phyloP scores from a whole-genome alignment of 1,140 invertebrate species.

The Ceratina japonica region DNA sequence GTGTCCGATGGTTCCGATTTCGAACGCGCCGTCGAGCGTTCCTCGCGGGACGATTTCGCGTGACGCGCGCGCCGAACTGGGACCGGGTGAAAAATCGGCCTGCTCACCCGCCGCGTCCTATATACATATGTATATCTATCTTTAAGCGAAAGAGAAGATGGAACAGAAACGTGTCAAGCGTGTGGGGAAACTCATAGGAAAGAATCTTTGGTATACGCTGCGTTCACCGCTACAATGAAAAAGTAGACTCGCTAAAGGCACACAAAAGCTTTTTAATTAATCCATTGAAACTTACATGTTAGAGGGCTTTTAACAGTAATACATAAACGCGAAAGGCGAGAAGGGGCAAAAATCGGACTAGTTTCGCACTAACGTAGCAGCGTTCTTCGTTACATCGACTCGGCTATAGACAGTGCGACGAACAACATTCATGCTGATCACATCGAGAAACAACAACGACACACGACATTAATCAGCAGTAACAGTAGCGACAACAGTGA shows the following conservation, averaged over 20 bases:
- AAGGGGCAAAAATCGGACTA: background rate
- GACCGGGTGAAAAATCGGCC: constrained; percentile 14
- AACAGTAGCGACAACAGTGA: constrained; percentile 65
- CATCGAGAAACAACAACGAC: constrained; percentile 78
- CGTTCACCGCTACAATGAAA: constrained; percentile 10
- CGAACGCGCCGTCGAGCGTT: background rate
- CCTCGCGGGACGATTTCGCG: background rate
- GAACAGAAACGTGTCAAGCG: background rate
- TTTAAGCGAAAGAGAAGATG: background rate
- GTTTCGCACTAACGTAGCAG: constrained; percentile 18
- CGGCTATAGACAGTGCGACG: constrained; percentile 22
- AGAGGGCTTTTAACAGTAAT: constrained; percentile 17
- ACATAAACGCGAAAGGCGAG: background rate
- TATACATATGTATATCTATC: no score
- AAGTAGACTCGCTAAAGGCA: constrained; percentile 13
- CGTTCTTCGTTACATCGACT: background rate
- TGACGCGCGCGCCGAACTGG: background rate
- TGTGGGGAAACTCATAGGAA: constrained; percentile 8
- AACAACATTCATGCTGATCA: constrained; percentile 64
- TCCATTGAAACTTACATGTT: constrained; percentile 15
- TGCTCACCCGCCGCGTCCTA: constrained; percentile 45
- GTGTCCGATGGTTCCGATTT: background rate
- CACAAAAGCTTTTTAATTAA: constrained; percentile 24
- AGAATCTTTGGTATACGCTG: background rate
- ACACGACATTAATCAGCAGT: constrained; percentile 77